Conservation (phyloP, 2,797 vertebrate species). For the Alosa sapidissima region DNA sequence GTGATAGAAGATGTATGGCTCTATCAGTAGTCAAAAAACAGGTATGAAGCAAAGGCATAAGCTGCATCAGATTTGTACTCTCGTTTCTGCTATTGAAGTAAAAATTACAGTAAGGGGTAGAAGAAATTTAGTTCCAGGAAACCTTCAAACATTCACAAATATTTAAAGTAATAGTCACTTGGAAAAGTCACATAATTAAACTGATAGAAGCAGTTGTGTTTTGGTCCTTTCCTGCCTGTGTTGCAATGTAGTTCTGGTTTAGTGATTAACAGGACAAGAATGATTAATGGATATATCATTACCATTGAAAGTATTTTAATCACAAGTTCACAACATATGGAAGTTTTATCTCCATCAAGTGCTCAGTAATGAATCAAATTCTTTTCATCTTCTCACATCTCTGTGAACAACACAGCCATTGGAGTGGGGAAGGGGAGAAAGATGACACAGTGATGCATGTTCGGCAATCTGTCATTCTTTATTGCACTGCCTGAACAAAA, state of each 20-base stretch:
- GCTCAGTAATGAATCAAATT: not conserved
- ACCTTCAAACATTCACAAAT: not conserved
- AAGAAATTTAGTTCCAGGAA: not conserved
- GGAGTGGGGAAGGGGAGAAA: no score
- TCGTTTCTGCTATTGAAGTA: not conserved
- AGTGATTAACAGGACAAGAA: not conserved
- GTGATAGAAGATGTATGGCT: not conserved
- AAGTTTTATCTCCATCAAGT: not conserved
- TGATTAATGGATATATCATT: not conserved
- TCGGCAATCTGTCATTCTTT: conserved; percentile 28
- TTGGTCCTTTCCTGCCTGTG: not conserved
- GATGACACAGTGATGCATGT: not conserved
- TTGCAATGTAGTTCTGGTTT: not conserved
- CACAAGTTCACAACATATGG: not conserved
- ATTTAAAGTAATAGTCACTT: not conserved
- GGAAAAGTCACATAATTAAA: not conserved
- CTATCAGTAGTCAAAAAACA: no score
- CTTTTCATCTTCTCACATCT: not conserved
- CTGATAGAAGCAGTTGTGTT: not conserved
- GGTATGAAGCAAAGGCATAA: not conserved
- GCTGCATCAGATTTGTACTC: not conserved
- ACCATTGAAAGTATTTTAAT: not conserved
- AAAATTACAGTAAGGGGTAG: not conserved
- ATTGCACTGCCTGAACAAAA: conserved; percentile 21
- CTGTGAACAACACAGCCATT: not conserved